Evolutionary conservation across 2,888 invertebrate genomes (phyloP).

Genomic region (Strigamia transsilvanica): DNA sequence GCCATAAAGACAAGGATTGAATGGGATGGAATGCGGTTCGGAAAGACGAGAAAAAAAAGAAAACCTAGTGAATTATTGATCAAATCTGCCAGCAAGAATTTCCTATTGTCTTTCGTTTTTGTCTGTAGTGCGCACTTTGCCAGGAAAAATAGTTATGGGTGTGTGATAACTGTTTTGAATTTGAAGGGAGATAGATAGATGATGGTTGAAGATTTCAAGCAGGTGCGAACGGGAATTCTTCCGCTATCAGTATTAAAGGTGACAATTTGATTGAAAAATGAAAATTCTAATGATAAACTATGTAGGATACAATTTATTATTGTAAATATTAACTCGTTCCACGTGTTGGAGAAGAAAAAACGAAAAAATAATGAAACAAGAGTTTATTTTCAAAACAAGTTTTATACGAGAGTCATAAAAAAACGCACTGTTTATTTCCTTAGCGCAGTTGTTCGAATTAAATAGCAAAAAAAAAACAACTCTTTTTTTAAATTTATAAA

Average conservation of each 20-base stretch:
- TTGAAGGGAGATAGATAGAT: too few relatives aligned
- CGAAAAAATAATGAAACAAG: too few relatives aligned
- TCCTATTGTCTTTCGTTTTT: slow-evolving; percentile 16
- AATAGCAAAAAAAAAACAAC: too few relatives aligned
- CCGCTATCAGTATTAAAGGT: neutral
- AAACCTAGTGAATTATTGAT: slow-evolving; percentile 20
- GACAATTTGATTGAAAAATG: neutral
- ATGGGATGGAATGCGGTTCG: neutral
- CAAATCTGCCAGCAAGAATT: slow-evolving; percentile 27
- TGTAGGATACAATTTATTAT: neutral
- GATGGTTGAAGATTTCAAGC: neutral
- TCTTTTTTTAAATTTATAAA: too few relatives aligned
- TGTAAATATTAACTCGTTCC: neutral
- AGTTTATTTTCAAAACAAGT: slow-evolving; percentile 2
- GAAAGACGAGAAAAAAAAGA: neutral
- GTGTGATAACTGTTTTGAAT: neutral
- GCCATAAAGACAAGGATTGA: slow-evolving; percentile 27
- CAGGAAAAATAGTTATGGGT: neutral
- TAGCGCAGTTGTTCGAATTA: neutral
- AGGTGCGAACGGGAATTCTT: neutral
- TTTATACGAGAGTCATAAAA: neutral
- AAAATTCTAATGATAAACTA: neutral
- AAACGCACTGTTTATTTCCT: neutral
- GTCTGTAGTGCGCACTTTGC: neutral
- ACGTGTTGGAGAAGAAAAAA: neutral